Percentiles rank a stretch among this genome's conserved stretches.
Evolutionary conservation across 1,140 invertebrate genomes (phyloP).

Genomic region (Aphelinus certus): DNA sequence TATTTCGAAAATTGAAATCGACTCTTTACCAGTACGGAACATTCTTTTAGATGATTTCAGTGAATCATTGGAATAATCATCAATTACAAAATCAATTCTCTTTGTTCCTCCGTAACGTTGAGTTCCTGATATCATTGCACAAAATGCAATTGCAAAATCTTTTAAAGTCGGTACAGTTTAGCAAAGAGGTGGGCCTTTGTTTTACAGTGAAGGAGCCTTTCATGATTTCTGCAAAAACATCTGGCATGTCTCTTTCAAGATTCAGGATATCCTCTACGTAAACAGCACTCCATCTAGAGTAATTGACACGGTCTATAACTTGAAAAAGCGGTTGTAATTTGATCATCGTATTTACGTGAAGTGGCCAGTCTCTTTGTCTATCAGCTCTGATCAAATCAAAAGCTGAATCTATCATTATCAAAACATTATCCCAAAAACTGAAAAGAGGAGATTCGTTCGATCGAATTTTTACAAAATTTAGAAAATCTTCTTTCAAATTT

Average conservation of each 20-base stretch:
- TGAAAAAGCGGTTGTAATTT: conserved; percentile 33
- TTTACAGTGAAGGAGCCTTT: neutral
- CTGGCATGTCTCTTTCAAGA: neutral
- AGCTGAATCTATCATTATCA: conserved; percentile 1
- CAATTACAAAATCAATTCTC: conserved; percentile 31
- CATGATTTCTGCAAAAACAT: neutral
- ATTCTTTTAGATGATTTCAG: conserved; percentile 15
- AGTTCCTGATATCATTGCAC: too few relatives aligned
- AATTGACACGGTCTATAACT: conserved; percentile 30
- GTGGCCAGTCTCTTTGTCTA: conserved; percentile 33
- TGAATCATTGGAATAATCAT: conserved; percentile 15
- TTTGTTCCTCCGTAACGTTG: neutral
- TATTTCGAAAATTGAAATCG: neutral
- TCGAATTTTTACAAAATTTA: neutral
- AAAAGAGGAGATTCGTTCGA: neutral
- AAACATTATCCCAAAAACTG: conserved; percentile 6
- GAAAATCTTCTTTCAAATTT: conserved; percentile 6
- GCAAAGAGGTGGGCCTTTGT: neutral
- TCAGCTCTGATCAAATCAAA: conserved; percentile 31
- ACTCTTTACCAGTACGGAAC: neutral
- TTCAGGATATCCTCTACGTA: conserved; percentile 22
- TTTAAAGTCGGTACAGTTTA: too few relatives aligned
- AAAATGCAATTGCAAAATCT: too few relatives aligned
- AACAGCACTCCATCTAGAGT: conserved; percentile 29
- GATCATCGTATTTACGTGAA: conserved; percentile 11